These are phyloP conservation scores for Melanostoma mellinum DNA, from an alignment of 2,888 invertebrate species.

Conservation along the genomic window DNA sequence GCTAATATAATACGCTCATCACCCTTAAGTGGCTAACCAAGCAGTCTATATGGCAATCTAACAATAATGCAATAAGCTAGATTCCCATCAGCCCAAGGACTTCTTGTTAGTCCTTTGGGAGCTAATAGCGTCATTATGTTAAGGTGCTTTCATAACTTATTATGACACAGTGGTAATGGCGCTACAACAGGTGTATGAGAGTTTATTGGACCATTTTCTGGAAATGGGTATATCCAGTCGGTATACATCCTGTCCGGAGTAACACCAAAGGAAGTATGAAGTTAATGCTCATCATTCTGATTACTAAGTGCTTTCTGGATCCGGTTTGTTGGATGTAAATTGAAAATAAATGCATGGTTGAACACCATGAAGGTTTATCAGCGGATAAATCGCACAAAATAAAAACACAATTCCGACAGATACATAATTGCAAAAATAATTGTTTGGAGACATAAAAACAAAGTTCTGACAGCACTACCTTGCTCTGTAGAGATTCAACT, in stretches of 20 bases:
- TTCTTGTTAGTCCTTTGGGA: slow-evolving; percentile 42
- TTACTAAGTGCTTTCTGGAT: slow-evolving; percentile 54
- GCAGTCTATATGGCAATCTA: slow-evolving; percentile 44
- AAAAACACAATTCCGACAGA: too few species aligned
- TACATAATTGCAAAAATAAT: too few species aligned
- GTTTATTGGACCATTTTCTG: slow-evolving; percentile 63
- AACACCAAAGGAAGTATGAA: slow-evolving; percentile 6
- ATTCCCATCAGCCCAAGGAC: slow-evolving; percentile 47
- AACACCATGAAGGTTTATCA: slow-evolving; percentile 1
- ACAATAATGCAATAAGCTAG: slow-evolving; percentile 67
- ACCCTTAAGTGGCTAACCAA: slow-evolving; percentile 28
- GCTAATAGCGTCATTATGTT: slow-evolving; percentile 62
- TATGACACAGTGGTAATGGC: slow-evolving; percentile 55
- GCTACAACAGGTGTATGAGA: slow-evolving; percentile 60
- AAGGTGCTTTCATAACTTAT: slow-evolving; percentile 63
- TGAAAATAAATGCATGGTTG: slow-evolving; percentile 48
- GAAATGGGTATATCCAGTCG: slow-evolving; percentile 40
- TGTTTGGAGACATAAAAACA: too few species aligned
- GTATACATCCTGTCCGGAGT: not conserved
- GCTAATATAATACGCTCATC: slow-evolving; percentile 45
- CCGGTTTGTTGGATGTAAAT: slow-evolving; percentile 49
- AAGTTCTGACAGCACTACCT: too few species aligned
- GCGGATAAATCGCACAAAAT: not conserved
- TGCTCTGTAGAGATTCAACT: too few species aligned
- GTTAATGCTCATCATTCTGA: slow-evolving; percentile 43